Evolutionary conservation across 92 coral and sea anemone genomes (phyloP), one percentile per base, ranked within the genome.

Genomic region (Montipora capitata): DNA sequence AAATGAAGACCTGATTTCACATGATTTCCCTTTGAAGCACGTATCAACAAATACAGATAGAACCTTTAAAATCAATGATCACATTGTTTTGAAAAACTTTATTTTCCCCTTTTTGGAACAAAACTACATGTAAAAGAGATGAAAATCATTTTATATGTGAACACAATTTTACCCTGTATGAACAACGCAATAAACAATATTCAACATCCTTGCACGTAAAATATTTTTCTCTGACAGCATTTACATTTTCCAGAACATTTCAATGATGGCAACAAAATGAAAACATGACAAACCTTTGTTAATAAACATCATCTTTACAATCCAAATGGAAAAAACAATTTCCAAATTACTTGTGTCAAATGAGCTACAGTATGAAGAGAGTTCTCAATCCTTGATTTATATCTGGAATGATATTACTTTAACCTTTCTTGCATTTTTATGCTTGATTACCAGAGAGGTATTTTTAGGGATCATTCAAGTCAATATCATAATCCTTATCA

Each of bases 371-470:
- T 61, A 2, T 38, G 35, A 27, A 27, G 35, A 27, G 52, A 65
- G 40, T 4, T n/a, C 71, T 59, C 18, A 1, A 40, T 45, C 40
- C 7, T 35, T 66, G 10, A n/a, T 41, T 49, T 68, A 35, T 27
- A 67, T 13, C 67, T 52, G 56, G 10, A 52, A 35, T 68, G 4
- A 49, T 73, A 73, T 73, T 45, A 48, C 15, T 20, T 10, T 67
- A 35, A 5, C 6, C 15, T 6, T 42, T 48, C 35, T 17, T 42
- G 41, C 18, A 78, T 40, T 68, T 42, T 27, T 39, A 68, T 51
- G 77, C 77, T 40, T 81, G 52, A 81, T 16, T 67, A 20, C 77
- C 67, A 39, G 4, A 39, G 18, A 81, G 85, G 67, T 38, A 81
- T 81, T 69, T 45, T 12, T 35, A 80, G 16, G 49, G 40, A 43